Evolutionary conservation across 2,113 vertebrate species (phyloP), one percentile per base, ranked within the genome.

Genomic region (Neofelis nebulosa): DNA sequence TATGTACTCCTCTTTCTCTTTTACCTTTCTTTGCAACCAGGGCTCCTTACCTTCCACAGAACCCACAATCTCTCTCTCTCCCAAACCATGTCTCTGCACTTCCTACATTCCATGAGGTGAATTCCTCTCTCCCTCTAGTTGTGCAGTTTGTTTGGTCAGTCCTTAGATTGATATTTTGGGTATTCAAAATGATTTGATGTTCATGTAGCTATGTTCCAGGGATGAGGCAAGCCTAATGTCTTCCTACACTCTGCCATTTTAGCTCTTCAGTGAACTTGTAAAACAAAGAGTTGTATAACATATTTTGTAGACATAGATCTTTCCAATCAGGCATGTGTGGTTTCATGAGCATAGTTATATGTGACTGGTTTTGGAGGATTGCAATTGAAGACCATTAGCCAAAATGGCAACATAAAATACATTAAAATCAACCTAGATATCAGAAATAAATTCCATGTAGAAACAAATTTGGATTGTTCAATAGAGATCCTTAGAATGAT

Each of bases 401-500:
- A 82, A 95, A 86, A 91, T 94, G 4, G 23, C 4, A 76, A 36
- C 6, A 87, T 38, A 78, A 92, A 79, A n/a, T 73, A 87, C 5
- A 45, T 95, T 81, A 68, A 95, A 66, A 69, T 81, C 36, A 76
- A 50, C 10, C 12, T 88, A 73, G 21, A 82, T 89, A 18, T 92
- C 16, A 89, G 79, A 95, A 91, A 91, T 85, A 93, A 57, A 45
- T 10, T 89, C 57, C 38, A 63, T 83, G 7, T 83, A 87, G 38
- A 83, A 94, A 4, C 0, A 97, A 81, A 96, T 29, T 82, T 18
- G 85, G 5, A 89, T 93, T 94, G 10, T 65, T 61, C 52, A 15
- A 41, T 36, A 95, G 21, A 93, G 89, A 89, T 81, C 1, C 19
- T 94, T 87, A 87, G 16, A 93, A 45, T 87, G 92, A 86, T 93